phyloP scores from a whole-genome alignment of 2,888 invertebrate species.

The Polydrusus cervinus region DNA sequence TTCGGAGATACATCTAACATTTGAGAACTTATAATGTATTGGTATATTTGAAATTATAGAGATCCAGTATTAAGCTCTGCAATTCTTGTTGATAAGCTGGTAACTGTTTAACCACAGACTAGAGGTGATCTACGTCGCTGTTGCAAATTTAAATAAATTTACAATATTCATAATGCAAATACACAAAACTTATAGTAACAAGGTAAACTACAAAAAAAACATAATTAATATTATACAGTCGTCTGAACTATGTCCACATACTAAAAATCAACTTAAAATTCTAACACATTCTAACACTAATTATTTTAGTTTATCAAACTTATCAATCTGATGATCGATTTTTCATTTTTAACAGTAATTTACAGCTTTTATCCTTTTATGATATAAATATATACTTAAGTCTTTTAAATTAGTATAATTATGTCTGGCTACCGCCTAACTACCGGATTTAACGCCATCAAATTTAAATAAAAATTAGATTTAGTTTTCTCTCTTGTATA shows the following conservation, averaged over 20 bases:
- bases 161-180: too few species aligned
- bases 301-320: constrained; percentile 31
- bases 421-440: constrained; percentile 26
- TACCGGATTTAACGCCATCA: constrained; percentile 22
- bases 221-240: too few species aligned
- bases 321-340: constrained; percentile 32
- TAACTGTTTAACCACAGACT: too few species aligned
- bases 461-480: constrained; percentile 40
- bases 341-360: constrained; percentile 42
- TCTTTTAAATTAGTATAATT: constrained; percentile 47
- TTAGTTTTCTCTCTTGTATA: constrained; percentile 10
- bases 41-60: too few species aligned
- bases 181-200: too few species aligned
- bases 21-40: too few species aligned
- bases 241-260: constrained; percentile 4
- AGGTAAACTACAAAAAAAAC: too few species aligned
- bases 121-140: too few species aligned
- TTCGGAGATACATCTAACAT: too few species aligned
- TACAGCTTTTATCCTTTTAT: constrained; percentile 41
- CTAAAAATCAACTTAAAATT: constrained; percentile 30
- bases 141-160: too few species aligned
- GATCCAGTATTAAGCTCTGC: too few species aligned
- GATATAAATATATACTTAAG: constrained; percentile 35
- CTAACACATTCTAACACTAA: not conserved
- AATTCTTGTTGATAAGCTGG: too few species aligned